Conservation (phyloP, 2,888 invertebrate genomes). For the Drosophila ustulata region DNA sequence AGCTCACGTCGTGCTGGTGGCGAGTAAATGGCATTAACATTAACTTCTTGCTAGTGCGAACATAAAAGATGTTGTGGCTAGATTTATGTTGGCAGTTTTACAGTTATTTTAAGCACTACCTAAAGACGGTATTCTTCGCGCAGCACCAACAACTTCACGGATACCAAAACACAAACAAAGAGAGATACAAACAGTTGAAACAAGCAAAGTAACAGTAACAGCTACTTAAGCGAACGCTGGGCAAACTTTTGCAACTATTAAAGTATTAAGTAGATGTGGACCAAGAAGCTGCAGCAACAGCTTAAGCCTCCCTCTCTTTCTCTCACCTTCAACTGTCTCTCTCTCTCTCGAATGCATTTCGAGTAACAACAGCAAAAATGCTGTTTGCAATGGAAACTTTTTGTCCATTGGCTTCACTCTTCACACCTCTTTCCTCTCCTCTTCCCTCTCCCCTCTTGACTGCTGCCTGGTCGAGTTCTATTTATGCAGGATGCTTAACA, state of each 20-base stretch:
- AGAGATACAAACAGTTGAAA: constrained; percentile 50
- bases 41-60: constrained; percentile 62
- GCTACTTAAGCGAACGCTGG: constrained; percentile 74
- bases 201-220: constrained; percentile 50
- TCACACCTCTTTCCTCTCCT: neutral
- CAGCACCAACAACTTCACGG: constrained; percentile 3
- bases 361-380: constrained; percentile 26
- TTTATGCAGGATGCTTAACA: constrained; percentile 68
- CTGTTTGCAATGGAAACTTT: constrained; percentile 61
- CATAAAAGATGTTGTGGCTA: constrained; percentile 78
- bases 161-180: constrained; percentile 21
- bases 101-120: constrained; percentile 75
- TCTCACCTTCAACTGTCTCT: neutral
- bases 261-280: constrained; percentile 82
- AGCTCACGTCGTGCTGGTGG: constrained; percentile 43
- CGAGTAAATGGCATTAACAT: constrained; percentile 58
- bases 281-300: constrained; percentile 47
- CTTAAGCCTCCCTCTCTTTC: constrained; percentile 4
- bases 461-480: constrained; percentile 28
- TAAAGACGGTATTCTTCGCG: constrained; percentile 32
- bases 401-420: constrained; percentile 22
- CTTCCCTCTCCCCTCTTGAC: neutral
- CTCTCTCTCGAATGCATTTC: constrained; percentile 49
- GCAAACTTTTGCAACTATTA: constrained; percentile 82
- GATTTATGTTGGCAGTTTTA: constrained; percentile 81